These are phyloP conservation scores for Rhinophrynus dorsalis DNA, from an alignment of 2,797 vertebrate species.

Conservation along the genomic window DNA sequence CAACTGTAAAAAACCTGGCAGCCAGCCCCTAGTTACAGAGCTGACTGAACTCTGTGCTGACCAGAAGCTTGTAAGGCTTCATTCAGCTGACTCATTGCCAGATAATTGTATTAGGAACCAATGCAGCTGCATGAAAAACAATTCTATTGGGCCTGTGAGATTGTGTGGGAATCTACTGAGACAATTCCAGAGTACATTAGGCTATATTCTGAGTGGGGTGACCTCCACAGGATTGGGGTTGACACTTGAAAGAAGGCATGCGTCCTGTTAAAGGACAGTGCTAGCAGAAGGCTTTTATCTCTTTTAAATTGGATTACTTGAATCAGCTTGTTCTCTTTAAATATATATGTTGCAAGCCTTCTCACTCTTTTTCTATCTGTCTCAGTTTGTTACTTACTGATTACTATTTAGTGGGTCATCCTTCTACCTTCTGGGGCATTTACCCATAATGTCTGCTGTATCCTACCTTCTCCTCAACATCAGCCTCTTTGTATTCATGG, in stretches of 20 bases:
- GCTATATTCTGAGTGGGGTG: slow-evolving; percentile 66
- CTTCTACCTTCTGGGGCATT: slow-evolving; percentile 52
- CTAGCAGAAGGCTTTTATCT: slow-evolving; percentile 77
- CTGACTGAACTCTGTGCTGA: slow-evolving; percentile 40
- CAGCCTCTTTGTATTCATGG: too few species aligned
- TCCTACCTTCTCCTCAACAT: too few species aligned
- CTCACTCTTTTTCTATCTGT: slow-evolving; percentile 60
- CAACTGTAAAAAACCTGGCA: not conserved
- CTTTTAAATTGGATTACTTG: slow-evolving; percentile 81
- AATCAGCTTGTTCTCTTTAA: slow-evolving; percentile 81
- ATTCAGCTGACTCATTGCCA: slow-evolving; percentile 63
- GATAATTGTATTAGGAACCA: slow-evolving; percentile 77
- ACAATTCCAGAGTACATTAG: slow-evolving; percentile 78
- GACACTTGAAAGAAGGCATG: slow-evolving; percentile 78
- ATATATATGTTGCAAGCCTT: slow-evolving; percentile 69
- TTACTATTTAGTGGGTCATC: slow-evolving; percentile 61
- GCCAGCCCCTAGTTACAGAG: not conserved
- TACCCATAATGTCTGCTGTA: slow-evolving; percentile 24
- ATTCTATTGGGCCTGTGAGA: slow-evolving; percentile 70
- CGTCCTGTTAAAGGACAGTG: slow-evolving; percentile 79
- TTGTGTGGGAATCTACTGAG: slow-evolving; percentile 74
- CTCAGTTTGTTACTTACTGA: slow-evolving; percentile 70
- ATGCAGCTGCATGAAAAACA: slow-evolving; percentile 70
- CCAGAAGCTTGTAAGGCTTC: slow-evolving; percentile 61
- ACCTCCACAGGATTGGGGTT: slow-evolving; percentile 78